Percentiles rank a stretch among this genome's conserved stretches.
phyloP scores from a whole-genome alignment of 2,113 vertebrate genomes.

The Pitta sordida region DNA sequence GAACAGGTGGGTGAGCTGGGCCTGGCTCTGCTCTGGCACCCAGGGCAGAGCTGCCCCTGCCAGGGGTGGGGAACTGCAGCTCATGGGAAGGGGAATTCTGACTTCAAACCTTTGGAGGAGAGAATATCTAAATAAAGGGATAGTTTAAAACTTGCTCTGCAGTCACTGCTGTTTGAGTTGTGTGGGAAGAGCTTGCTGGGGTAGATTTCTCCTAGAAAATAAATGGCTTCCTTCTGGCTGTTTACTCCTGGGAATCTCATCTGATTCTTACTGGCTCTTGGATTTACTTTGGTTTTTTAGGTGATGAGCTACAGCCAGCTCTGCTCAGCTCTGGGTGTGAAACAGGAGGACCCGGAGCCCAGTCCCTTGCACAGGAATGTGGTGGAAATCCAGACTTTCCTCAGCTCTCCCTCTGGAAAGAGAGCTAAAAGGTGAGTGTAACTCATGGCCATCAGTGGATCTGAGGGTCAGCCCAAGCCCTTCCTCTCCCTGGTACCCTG shows the following conservation, averaged over 20 bases:
- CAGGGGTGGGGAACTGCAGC: not conserved
- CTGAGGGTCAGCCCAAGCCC: not conserved
- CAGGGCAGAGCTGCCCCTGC: not conserved
- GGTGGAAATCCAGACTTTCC: conserved; percentile 84
- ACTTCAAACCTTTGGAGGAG: not conserved
- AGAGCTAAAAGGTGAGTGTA: conserved; percentile 81
- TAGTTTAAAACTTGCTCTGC: not conserved
- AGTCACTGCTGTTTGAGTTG: not conserved
- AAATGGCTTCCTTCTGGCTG: not conserved
- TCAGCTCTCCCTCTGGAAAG: conserved; percentile 88
- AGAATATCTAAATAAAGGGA: not conserved
- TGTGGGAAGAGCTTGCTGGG: not conserved
- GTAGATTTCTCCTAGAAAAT: not conserved
- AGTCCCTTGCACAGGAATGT: conserved; percentile 48
- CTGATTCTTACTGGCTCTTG: not conserved
- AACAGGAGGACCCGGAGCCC: conserved; percentile 74
- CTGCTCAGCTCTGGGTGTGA: conserved; percentile 84
- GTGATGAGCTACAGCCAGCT: conserved; percentile 88
- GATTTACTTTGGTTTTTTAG: conserved; percentile 55
- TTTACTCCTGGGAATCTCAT: not conserved
- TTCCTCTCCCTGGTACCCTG: not conserved
- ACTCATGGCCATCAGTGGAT: not conserved
- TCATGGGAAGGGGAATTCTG: not conserved
- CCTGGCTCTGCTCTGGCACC: not conserved
- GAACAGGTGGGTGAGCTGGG: conserved; percentile 75